Evolutionary conservation across 1,140 invertebrate genomes (phyloP).

Genomic region (Hormaphis cornu): DNA sequence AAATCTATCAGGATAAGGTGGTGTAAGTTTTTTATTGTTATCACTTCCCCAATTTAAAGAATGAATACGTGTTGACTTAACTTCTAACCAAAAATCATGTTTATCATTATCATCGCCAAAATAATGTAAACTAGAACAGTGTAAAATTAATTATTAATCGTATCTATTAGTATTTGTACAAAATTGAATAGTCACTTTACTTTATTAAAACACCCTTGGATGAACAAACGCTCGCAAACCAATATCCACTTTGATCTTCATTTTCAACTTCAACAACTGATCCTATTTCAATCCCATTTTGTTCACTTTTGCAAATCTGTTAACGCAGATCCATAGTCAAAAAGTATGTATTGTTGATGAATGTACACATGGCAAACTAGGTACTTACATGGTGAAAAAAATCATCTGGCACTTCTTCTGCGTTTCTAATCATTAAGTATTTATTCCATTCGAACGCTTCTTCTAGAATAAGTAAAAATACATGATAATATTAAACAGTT

Average conservation of each 20-base stretch:
- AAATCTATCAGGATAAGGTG: neutral
- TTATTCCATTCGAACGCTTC: slow-evolving; percentile 9
- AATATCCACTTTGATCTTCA: slow-evolving; percentile 19
- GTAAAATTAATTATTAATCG: neutral
- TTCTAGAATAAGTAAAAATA: no score
- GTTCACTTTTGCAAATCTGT: slow-evolving; percentile 22
- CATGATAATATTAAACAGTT: no score
- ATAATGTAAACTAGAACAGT: slow-evolving; percentile 5
- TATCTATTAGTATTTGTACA: neutral
- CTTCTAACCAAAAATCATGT: slow-evolving; percentile 3
- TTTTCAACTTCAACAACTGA: slow-evolving; percentile 11
- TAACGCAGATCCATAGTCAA: neutral
- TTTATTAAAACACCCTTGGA: neutral
- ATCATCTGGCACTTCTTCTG: slow-evolving; percentile 12
- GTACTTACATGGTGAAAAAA: slow-evolving; percentile 17
- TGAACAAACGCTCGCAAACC: slow-evolving; percentile 1
- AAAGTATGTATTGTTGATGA: neutral
- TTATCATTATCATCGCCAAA: slow-evolving; percentile 18
- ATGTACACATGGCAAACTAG: no score
- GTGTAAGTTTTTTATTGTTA: slow-evolving; percentile 3
- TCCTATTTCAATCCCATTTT: slow-evolving; percentile 8
- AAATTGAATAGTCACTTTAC: neutral
- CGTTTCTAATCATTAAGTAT: neutral
- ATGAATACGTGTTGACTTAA: slow-evolving; percentile 2
- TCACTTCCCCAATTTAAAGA: slow-evolving; percentile 19